phyloP scores from a whole-genome alignment of 2,797 vertebrate genomes.

The Tapirus indicus region DNA sequence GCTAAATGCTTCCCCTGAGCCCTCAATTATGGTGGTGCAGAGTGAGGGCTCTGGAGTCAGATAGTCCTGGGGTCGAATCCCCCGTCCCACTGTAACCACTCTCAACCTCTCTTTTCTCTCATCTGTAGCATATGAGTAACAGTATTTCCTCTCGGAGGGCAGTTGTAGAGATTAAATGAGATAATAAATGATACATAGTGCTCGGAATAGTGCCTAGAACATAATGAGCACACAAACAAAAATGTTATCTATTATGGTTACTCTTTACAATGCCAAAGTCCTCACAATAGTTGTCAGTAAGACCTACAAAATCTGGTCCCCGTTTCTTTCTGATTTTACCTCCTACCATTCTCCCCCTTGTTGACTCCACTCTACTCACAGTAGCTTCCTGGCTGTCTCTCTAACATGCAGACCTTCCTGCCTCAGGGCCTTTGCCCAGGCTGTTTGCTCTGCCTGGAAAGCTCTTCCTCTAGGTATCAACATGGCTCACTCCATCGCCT shows the following conservation, averaged over 20 bases:
- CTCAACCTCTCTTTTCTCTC: slow-evolving; percentile 27
- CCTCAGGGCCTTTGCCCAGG: not conserved
- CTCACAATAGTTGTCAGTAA: not conserved
- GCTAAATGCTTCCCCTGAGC: not conserved
- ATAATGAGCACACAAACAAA: not conserved
- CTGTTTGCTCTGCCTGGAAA: not conserved
- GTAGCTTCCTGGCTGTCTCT: not conserved
- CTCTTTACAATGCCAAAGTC: not conserved
- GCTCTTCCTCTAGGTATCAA: not conserved
- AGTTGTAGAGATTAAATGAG: slow-evolving; percentile 23
- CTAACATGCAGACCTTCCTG: not conserved
- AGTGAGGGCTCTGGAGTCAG: slow-evolving; percentile 3
- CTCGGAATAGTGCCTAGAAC: not conserved
- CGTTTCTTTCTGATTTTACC: slow-evolving; percentile 2
- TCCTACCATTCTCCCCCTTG: not conserved
- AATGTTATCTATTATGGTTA: not conserved
- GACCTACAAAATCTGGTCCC: not conserved
- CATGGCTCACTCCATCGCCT: not conserved
- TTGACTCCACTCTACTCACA: not conserved
- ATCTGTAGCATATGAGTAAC: slow-evolving; percentile 23
- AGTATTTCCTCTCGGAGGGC: slow-evolving; percentile 25
- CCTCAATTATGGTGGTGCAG: not conserved
- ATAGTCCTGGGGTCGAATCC: not conserved
- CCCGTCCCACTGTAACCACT: not conserved
- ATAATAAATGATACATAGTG: slow-evolving; percentile 43